Conservation (phyloP, 2,888 invertebrate species). For the Dastarcus helophoroides region DNA sequence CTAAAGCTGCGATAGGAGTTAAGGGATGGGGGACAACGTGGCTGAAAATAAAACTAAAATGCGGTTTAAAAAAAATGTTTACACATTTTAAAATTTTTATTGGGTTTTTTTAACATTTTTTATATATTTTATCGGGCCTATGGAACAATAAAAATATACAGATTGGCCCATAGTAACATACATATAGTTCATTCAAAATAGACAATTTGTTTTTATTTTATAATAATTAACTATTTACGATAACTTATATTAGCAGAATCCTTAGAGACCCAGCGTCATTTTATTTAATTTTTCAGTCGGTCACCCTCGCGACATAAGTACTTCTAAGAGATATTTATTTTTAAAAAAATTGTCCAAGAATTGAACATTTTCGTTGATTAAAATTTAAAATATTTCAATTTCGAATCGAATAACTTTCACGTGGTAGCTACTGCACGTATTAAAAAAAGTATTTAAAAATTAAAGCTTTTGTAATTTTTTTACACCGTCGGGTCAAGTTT, state of each 20-base stretch:
- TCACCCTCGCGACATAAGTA: conserved; percentile 31
- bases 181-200: conserved; percentile 36
- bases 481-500: too few species aligned
- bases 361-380: too few species aligned
- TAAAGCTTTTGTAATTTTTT: too few species aligned
- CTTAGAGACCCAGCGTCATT: conserved; percentile 25
- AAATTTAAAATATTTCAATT: too few species aligned
- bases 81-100: conserved; percentile 30
- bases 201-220: conserved; percentile 26
- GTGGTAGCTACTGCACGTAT: too few species aligned
- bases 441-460: too few species aligned
- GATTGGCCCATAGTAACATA: conserved; percentile 31
- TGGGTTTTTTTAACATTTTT: conserved; percentile 31
- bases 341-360: too few species aligned
- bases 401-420: too few species aligned
- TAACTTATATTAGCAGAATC: conserved; percentile 27
- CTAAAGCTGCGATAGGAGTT: too few species aligned
- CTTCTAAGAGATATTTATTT: conserved; percentile 24
- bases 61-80: conserved; percentile 14
- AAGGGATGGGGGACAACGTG: too few species aligned
- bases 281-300: conserved; percentile 25
- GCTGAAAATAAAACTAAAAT: conserved; percentile 6
- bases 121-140: conserved; percentile 28
- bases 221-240: conserved; percentile 25
- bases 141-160: conserved; percentile 38